Conservation (phyloP, 2,797 vertebrate genomes). For the Anomalospiza imberbis region DNA sequence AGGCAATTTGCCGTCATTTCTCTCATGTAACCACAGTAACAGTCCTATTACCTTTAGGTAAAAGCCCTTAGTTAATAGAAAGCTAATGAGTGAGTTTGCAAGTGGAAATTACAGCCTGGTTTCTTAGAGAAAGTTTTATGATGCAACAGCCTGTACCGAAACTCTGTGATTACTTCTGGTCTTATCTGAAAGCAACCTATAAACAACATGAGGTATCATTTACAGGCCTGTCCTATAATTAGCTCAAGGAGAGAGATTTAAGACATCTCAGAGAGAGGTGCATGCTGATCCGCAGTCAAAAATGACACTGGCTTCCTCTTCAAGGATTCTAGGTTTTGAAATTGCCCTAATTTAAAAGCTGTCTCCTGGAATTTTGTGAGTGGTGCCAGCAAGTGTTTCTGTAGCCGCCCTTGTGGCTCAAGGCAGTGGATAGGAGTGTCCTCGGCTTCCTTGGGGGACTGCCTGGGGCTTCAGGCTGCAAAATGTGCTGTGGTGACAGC, state of each 20-base stretch:
- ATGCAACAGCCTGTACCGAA: neutral
- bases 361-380: neutral
- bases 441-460: neutral
- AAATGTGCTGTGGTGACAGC: neutral
- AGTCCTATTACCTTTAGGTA: neutral
- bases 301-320: neutral
- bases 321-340: neutral
- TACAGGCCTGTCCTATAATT: neutral
- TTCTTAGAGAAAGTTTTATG: slow-evolving; percentile 10
- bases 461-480: neutral
- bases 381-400: neutral
- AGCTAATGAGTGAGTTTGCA: neutral
- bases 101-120: neutral
- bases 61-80: neutral
- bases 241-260: neutral
- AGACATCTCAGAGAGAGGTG: neutral
- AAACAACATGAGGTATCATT: neutral
- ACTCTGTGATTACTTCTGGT: neutral
- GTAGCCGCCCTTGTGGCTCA: neutral
- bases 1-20: neutral
- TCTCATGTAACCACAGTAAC: rapidly evolving
- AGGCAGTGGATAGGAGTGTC: neutral
- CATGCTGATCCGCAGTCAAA: neutral
- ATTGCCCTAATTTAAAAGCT: neutral
- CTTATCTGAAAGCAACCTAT: neutral